Base-by-base conservation (phyloP, 2,113 vertebrate species). In the Tupaia chinensis region DNA sequence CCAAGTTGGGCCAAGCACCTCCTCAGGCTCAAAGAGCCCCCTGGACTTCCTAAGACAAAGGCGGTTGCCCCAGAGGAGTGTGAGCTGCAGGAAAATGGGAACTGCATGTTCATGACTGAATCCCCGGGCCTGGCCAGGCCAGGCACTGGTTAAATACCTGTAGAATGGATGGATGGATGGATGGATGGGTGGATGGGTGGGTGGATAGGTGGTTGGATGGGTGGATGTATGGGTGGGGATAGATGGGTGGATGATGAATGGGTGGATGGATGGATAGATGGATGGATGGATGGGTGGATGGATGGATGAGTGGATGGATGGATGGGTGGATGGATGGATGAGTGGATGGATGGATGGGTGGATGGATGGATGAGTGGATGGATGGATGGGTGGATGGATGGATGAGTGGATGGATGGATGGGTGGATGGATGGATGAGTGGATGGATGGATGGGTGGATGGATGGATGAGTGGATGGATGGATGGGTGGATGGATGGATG, bases 51-150 rank as follows among this genome's bases (percentile, higher is more conserved):
- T 3, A 11, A 68, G 27, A 81, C 69, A 34, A 65, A 87, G 69
- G 61, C 91, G 29, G 22, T 3, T 29, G 25, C 85, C 0, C 0
- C 44, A 11, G 2, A 0, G 2, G 2, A 66, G 17, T 44, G 25
- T 29, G 72, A 56, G 25, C 23, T 15, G 2, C 56, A 4, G 6
- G 32, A 65, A 58, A 19, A 7, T 63, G 34, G 20, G 17, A 20
- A 17, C 9, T 7, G 19, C 2, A 25, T 65, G 12, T 8, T 69
- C 25, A 4, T 9, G 14, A 56, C 58, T 32, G 70, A 3, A 63
- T 15, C 9, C 63, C 27, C 13, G 63, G 3, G 12, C 29, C 19
- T 11, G 72, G 17, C 1, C 11, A 0, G 54, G 32, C 14, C 20
- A 16, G 15, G 23, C 13, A 20, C 22, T 16, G 56, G 15, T 17